Conservation (phyloP, 2,888 invertebrate species). For the Sclerodermus sp. region DNA sequence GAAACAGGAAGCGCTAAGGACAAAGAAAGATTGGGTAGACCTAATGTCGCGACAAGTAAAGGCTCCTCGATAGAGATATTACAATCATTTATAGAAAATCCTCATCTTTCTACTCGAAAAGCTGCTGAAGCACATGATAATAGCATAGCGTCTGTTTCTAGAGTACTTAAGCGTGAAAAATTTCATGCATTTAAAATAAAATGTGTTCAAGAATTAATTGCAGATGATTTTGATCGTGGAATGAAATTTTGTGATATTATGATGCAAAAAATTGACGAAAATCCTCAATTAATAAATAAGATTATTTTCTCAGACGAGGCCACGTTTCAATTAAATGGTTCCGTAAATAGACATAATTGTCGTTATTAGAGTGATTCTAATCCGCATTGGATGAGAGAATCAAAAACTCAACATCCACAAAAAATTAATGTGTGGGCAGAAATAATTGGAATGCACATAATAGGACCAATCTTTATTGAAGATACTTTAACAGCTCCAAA, state of each 20-base stretch:
- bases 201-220: slow-evolving; percentile 27
- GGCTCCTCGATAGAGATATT: not conserved
- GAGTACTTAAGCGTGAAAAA: slow-evolving; percentile 13
- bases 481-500: no score
- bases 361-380: no score
- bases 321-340: slow-evolving; percentile 4
- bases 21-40: slow-evolving; percentile 8
- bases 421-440: no score
- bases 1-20: no score
- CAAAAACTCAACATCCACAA: no score
- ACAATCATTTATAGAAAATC: slow-evolving; percentile 8
- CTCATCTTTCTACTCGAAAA: slow-evolving; percentile 4
- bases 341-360: no score
- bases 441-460: no score
- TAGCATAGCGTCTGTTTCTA: slow-evolving; percentile 15
- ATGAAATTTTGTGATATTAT: not conserved
- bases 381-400: no score
- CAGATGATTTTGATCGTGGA: slow-evolving; percentile 11
- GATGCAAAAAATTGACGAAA: not conserved
- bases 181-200: slow-evolving; percentile 28
- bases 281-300: not conserved
- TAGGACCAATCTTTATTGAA: no score
- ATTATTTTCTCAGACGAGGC: slow-evolving; percentile 3
- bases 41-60: slow-evolving; percentile 10
- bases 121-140: slow-evolving; percentile 9